These are phyloP conservation scores for Myotis davidii DNA, from an alignment of 2,113 vertebrate species.

Conservation along the genomic window DNA sequence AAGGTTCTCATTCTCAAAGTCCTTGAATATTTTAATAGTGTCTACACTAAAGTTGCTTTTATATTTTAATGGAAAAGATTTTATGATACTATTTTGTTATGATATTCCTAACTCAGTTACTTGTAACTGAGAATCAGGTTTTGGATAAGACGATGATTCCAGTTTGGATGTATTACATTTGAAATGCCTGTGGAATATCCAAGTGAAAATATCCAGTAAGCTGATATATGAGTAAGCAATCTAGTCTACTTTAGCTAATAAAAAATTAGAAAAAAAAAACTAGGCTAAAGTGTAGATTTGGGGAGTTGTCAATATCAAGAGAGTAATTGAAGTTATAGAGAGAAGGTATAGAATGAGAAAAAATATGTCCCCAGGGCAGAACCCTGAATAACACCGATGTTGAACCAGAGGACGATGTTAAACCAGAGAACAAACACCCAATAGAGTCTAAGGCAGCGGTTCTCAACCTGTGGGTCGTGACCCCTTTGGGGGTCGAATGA, in stretches of 20 bases:
- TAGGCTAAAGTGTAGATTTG: neutral
- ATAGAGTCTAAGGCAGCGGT: neutral
- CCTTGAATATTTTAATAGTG: neutral
- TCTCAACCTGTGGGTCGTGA: too few relatives aligned
- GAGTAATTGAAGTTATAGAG: neutral
- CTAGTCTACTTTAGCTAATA: neutral
- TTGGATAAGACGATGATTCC: neutral
- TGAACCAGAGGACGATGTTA: neutral
- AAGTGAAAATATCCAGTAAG: neutral
- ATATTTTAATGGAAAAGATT: neutral
- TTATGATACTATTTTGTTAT: neutral
- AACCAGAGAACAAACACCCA: neutral
- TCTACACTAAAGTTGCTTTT: slow-evolving; percentile 2
- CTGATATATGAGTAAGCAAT: neutral
- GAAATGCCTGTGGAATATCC: neutral
- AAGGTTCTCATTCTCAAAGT: neutral
- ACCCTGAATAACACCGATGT: neutral
- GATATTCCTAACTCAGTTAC: neutral
- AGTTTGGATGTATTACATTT: neutral
- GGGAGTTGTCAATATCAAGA: neutral
- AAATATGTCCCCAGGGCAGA: neutral
- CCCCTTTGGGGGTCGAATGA: too few relatives aligned
- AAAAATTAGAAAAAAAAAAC: too few relatives aligned
- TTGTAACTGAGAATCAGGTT: neutral
- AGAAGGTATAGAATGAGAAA: neutral